Evolutionary conservation across 2,888 invertebrate genomes (phyloP).

Genomic region (Eulithis testata): DNA sequence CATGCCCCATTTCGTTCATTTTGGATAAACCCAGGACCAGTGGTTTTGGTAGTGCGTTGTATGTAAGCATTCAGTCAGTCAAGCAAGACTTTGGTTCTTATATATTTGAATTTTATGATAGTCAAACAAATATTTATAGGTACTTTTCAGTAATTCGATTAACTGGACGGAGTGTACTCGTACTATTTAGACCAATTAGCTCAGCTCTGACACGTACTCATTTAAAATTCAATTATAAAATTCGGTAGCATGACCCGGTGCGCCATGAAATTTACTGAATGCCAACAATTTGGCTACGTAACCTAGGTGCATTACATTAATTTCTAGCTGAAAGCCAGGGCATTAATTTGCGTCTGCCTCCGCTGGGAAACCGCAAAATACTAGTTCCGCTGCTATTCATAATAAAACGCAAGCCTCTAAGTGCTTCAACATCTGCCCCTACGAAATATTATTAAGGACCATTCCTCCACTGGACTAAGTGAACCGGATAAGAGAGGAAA

Average conservation of each 20-base stretch:
- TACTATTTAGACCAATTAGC: constrained; percentile 18
- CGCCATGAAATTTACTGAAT: constrained; percentile 70
- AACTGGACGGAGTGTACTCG: neutral
- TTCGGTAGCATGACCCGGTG: constrained; percentile 50
- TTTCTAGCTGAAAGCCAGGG: constrained; percentile 80
- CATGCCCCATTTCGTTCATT: no score
- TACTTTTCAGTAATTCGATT: no score
- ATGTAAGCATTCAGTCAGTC: no score
- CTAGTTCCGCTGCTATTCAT: constrained; percentile 83
- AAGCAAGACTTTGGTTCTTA: no score
- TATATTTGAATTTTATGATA: no score
- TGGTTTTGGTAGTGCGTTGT: no score
- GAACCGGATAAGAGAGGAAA: constrained; percentile 8
- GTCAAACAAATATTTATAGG: no score
- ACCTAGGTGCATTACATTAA: constrained; percentile 83
- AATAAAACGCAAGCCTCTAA: constrained; percentile 82
- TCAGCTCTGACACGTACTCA: constrained; percentile 39
- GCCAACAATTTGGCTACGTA: constrained; percentile 78
- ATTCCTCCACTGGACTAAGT: constrained; percentile 24
- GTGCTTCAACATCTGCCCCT: constrained; percentile 80
- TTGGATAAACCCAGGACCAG: no score
- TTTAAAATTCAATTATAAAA: constrained; percentile 76
- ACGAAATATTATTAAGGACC: constrained; percentile 70
- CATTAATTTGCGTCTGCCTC: constrained; percentile 82
- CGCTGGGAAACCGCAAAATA: constrained; percentile 80